Evolutionary conservation across 2,113 vertebrate genomes (phyloP).

Genomic region (Dunckerocampus dactyliophorus): DNA sequence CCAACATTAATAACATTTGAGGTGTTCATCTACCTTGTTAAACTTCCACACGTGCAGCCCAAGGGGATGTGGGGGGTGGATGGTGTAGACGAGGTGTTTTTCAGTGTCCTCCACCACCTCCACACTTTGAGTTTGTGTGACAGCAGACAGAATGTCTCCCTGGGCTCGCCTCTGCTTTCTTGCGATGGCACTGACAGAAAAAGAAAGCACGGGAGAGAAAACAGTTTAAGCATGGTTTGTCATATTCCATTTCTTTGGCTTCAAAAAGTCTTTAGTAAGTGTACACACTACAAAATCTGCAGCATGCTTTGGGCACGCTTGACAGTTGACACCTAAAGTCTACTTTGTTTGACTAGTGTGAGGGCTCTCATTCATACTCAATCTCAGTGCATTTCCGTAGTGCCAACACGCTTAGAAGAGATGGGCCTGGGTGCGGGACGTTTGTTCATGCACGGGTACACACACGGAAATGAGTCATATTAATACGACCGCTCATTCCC

Average conservation of each 20-base stretch:
- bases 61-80: conserved; percentile 42
- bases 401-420: no score
- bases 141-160: conserved; percentile 72
- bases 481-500: no score
- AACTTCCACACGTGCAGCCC: conserved; percentile 46
- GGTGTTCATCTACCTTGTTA: conserved; percentile 50
- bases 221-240: conserved; percentile 50
- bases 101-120: conserved; percentile 47
- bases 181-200: conserved; percentile 61
- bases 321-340: no score
- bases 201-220: background rate
- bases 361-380: no score
- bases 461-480: no score
- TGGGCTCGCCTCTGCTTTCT: conserved; percentile 53
- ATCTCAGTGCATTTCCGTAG: no score
- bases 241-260: background rate
- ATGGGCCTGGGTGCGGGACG: no score
- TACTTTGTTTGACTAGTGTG: no score
- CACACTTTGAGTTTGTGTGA: conserved; percentile 72
- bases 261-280: background rate
- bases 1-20: conserved; percentile 32
- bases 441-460: no score
- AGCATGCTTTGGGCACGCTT: no score
- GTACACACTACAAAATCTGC: background rate
- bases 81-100: conserved; percentile 54